phyloP scores from a whole-genome alignment of 2,888 invertebrate species.

The Helleia helle region DNA sequence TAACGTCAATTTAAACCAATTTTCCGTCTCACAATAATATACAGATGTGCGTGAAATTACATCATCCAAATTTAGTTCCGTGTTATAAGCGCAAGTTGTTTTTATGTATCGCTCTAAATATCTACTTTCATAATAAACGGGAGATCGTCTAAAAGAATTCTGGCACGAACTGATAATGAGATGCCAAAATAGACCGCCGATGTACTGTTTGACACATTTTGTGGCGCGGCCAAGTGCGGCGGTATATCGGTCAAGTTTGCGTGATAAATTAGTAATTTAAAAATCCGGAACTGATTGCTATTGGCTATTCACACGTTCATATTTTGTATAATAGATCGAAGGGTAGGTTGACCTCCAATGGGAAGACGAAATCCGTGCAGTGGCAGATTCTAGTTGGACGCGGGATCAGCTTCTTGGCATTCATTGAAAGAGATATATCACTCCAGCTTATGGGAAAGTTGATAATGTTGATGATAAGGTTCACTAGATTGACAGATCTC shows the following conservation, averaged over 20 bases:
- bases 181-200: slow-evolving; percentile 28
- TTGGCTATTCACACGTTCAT: no score
- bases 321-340: no score
- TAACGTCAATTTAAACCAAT: no score
- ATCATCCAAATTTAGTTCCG: neutral
- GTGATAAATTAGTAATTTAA: slow-evolving; percentile 1
- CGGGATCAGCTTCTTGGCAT: no score
- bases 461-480: no score
- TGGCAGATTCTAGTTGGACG: no score
- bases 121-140: slow-evolving; percentile 16
- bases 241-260: slow-evolving; percentile 30
- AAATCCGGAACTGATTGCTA: neutral
- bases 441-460: no score
- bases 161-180: slow-evolving; percentile 28
- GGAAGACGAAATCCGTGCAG: no score
- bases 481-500: no score
- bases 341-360: no score
- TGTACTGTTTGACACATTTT: slow-evolving; percentile 30
- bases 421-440: no score
- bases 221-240: slow-evolving; percentile 30
- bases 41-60: neutral
- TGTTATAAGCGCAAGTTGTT: neutral
- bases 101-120: slow-evolving; percentile 14
- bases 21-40: no score
- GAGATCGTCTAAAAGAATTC: slow-evolving; percentile 23